phyloP scores from a whole-genome alignment of 1,140 invertebrate genomes.

The Fopius arisanus region DNA sequence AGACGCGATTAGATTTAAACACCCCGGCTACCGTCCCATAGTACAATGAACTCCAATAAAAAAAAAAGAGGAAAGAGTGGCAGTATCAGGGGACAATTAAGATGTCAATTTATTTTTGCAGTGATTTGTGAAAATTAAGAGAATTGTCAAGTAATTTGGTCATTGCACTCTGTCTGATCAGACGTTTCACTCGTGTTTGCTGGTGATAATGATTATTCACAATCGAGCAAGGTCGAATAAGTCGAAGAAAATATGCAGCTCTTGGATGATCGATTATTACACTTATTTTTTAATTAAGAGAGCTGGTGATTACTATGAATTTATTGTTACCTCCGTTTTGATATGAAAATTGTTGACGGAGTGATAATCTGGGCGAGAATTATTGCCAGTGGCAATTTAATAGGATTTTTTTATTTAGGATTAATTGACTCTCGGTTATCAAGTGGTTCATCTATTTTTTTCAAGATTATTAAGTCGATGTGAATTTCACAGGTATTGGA shows the following conservation, averaged over 20 bases:
- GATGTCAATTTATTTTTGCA: neutral
- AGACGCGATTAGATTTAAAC: conserved; percentile 13
- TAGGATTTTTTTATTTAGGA: too few relatives aligned
- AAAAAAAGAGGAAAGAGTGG: neutral
- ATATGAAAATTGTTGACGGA: too few relatives aligned
- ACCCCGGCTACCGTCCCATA: neutral
- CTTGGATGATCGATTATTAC: neutral
- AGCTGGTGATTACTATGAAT: too few relatives aligned
- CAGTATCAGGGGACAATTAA: neutral
- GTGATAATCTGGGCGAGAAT: too few relatives aligned
- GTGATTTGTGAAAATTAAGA: neutral
- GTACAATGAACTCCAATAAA: neutral
- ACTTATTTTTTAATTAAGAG: neutral
- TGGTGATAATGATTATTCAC: neutral
- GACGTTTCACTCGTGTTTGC: neutral
- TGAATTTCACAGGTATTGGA: too few relatives aligned
- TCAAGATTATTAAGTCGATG: too few relatives aligned
- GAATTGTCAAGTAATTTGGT: neutral
- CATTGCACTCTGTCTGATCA: neutral
- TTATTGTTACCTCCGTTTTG: too few relatives aligned
- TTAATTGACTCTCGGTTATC: too few relatives aligned
- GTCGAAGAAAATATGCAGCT: neutral
- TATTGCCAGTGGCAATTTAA: too few relatives aligned
- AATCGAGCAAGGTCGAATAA: conserved; percentile 9
- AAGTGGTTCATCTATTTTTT: too few relatives aligned